Conservation (phyloP, 2,888 invertebrate species). For the Cheilosia variabilis region DNA sequence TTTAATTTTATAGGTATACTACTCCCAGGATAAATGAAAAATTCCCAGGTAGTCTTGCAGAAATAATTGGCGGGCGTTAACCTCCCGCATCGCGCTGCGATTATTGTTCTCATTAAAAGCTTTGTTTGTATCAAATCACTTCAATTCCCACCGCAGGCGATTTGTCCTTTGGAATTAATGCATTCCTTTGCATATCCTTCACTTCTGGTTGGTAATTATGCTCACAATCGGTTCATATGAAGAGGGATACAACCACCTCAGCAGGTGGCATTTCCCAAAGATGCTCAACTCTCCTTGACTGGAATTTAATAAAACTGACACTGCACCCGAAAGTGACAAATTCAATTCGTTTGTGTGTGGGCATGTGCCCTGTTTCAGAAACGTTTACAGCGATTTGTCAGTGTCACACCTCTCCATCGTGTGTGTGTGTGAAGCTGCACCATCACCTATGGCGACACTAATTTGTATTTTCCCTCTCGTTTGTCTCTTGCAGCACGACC, state of each 20-base stretch:
- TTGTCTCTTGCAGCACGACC: slow-evolving; percentile 91
- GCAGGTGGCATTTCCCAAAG: slow-evolving; percentile 39
- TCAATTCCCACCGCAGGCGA: background rate
- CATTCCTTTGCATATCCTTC: background rate
- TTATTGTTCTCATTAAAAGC: background rate
- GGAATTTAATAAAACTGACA: slow-evolving; percentile 49
- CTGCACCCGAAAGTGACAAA: slow-evolving; percentile 52
- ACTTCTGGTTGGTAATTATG: slow-evolving; percentile 6
- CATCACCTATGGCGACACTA: slow-evolving; percentile 47
- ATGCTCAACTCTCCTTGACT: background rate
- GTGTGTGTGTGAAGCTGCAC: slow-evolving; percentile 6
- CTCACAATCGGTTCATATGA: background rate
- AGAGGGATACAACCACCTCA: background rate
- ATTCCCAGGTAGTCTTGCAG: too few species aligned
- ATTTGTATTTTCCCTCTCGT: slow-evolving; percentile 56
- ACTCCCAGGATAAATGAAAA: too few species aligned
- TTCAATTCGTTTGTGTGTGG: slow-evolving; percentile 46
- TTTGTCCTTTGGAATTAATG: slow-evolving; percentile 13
- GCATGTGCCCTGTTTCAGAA: slow-evolving; percentile 41
- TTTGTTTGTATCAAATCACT: background rate
- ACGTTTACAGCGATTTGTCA: slow-evolving; percentile 40
- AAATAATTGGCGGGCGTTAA: too few species aligned
- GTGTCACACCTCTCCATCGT: slow-evolving; percentile 48
- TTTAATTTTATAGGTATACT: too few species aligned
- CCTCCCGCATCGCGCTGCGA: too few species aligned